Percentiles rank a stretch among this genome's conserved stretches.
These are phyloP conservation scores for Blastobasis adustella DNA, from an alignment of 2,888 invertebrate species.

Conservation along the genomic window DNA sequence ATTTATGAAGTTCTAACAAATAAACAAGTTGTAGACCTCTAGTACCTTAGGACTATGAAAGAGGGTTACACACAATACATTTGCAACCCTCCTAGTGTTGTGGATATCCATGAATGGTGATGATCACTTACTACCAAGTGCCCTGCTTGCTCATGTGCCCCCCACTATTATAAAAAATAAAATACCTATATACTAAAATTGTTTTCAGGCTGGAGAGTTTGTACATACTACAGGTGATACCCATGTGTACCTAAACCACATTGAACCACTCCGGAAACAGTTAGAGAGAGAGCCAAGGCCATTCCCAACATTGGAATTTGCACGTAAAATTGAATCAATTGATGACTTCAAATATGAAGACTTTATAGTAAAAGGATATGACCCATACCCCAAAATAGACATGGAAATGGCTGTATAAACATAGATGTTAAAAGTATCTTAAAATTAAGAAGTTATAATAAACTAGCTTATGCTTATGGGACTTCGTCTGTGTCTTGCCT, in stretches of 20 bases:
- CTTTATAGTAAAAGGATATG: slow-evolving; percentile 88
- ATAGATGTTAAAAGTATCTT: slow-evolving; percentile 2
- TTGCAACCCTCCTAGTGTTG: background rate
- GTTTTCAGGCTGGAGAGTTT: slow-evolving; percentile 90
- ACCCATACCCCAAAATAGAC: slow-evolving; percentile 90
- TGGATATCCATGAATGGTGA: background rate
- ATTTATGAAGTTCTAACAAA: no score
- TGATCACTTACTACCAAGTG: background rate
- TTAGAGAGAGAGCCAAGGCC: slow-evolving; percentile 83
- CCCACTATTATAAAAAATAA: background rate
- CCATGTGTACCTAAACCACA: slow-evolving; percentile 94
- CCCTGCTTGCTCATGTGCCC: background rate
- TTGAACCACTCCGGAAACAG: slow-evolving; percentile 88
- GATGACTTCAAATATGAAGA: slow-evolving; percentile 92
- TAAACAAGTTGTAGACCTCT: no score
- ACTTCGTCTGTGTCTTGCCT: no score
- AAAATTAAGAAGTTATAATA: background rate
- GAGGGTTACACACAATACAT: no score
- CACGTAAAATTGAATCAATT: slow-evolving; percentile 82
- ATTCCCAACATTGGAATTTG: slow-evolving; percentile 89
- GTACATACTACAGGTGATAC: slow-evolving; percentile 96
- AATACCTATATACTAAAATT: background rate
- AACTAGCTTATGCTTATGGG: background rate
- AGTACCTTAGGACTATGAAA: no score
- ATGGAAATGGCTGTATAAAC: slow-evolving; percentile 94